Percentiles rank a stretch among this genome's conserved stretches.
phyloP scores from a whole-genome alignment of 1,140 invertebrate genomes.

The Drosophila tsacasi region DNA sequence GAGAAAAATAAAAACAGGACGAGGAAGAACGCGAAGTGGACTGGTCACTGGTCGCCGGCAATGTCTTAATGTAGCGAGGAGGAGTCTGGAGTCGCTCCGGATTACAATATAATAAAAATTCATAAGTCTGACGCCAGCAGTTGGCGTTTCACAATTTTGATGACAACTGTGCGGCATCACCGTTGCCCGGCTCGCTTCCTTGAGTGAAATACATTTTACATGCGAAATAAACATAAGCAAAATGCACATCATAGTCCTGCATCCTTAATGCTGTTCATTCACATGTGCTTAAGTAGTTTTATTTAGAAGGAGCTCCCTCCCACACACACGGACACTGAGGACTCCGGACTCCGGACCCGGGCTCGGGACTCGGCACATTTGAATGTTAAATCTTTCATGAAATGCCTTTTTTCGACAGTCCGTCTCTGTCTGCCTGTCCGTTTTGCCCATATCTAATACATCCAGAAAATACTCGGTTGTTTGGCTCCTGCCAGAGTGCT shows the following conservation, averaged over 20 bases:
- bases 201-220: constrained; percentile 45
- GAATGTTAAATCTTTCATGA: constrained; percentile 84
- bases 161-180: constrained; percentile 49
- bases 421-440: constrained; percentile 26
- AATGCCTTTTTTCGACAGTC: constrained; percentile 54
- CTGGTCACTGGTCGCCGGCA: constrained; percentile 41
- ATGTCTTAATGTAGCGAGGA: constrained; percentile 26
- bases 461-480: constrained; percentile 45
- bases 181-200: constrained; percentile 10
- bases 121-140: constrained; percentile 51
- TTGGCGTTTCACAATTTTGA: constrained; percentile 40
- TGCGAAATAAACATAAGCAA: constrained; percentile 68
- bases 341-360: too few species aligned
- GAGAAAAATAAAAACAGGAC: neutral
- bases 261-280: constrained; percentile 68
- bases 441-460: constrained; percentile 58
- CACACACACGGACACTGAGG: constrained; percentile 2
- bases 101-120: constrained; percentile 62
- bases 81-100: constrained; percentile 3
- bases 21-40: constrained; percentile 13
- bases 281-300: constrained; percentile 80
- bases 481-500: constrained; percentile 35
- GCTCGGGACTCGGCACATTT: constrained; percentile 66
- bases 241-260: constrained; percentile 54
- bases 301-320: constrained; percentile 59